Percentiles rank a stretch among this genome's conserved stretches.
Conservation (phyloP, 2,888 invertebrate genomes). For the Cancer borealis region DNA sequence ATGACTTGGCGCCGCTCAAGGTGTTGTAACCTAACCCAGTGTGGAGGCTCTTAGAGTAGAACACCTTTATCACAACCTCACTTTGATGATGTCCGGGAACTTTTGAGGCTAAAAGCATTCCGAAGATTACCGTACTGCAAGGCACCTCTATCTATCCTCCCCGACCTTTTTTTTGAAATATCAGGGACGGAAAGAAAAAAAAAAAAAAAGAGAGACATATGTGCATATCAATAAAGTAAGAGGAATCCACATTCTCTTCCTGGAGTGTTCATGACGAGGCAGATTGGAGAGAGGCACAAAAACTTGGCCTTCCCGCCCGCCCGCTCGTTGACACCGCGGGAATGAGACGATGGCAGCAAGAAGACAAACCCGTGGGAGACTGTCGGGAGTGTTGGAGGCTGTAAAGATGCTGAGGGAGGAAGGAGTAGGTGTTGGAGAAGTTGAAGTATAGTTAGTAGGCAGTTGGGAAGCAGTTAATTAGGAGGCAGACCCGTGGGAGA, state of each 20-base stretch:
- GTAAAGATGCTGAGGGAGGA: too few relatives aligned
- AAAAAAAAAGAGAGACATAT: not conserved
- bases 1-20: not conserved
- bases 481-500: not conserved
- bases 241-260: slow-evolving; percentile 24
- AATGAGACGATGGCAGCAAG: not conserved
- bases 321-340: slow-evolving; percentile 22
- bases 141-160: not conserved
- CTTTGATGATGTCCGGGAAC: not conserved
- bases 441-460: not conserved
- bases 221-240: not conserved
- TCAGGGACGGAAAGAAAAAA: not conserved
- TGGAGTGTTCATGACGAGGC: slow-evolving; percentile 16
- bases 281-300: not conserved
- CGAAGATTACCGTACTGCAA: not conserved
- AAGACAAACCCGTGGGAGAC: not conserved
- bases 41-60: not conserved
- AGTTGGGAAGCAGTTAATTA: not conserved
- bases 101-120: not conserved
- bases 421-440: not conserved
- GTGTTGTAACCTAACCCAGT: not conserved
- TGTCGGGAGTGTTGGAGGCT: not conserved
- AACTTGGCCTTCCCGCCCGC: not conserved
- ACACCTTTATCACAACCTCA: not conserved
- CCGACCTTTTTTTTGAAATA: not conserved